Percentiles rank a stretch among this genome's conserved stretches.
Evolutionary conservation across 92 coral and sea anemone species (phyloP).

Genomic region (Parazoanthus swiftii): DNA sequence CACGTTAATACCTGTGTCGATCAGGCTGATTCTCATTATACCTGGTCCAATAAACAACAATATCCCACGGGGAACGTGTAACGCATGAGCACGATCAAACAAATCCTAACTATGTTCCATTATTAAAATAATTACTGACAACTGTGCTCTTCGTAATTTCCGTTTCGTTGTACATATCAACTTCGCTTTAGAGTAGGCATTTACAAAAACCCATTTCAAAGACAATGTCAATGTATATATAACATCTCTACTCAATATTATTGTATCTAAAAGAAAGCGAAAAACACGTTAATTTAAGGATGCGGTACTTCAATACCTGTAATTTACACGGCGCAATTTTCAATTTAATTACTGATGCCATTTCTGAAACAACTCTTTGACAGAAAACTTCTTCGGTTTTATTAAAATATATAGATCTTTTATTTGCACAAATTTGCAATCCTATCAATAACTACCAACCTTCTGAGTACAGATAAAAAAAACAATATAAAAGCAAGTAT

Average conservation of each 20-base stretch:
- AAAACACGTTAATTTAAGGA: neutral
- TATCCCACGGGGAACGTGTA: neutral
- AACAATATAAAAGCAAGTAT: no score
- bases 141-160: constrained; percentile 2
- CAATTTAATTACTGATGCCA: neutral
- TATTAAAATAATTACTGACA: constrained; percentile 2
- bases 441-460: neutral
- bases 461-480: neutral
- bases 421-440: constrained; percentile 5
- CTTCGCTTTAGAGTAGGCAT: neutral
- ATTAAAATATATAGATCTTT: constrained; percentile 1
- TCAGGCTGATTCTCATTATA: neutral
- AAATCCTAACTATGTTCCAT: neutral
- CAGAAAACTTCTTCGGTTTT: constrained; percentile 13
- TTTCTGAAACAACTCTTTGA: neutral
- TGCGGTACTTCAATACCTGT: neutral
- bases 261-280: neutral
- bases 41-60: constrained; percentile 8
- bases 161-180: neutral
- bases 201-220: neutral
- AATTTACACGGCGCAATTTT: neutral
- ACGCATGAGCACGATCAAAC: neutral
- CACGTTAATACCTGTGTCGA: constrained; percentile 9
- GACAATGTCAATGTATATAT: neutral
- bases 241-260: neutral